These are phyloP conservation scores for Gonocerus acuteangulatus DNA, from an alignment of 2,888 invertebrate genomes.

Conservation along the genomic window DNA sequence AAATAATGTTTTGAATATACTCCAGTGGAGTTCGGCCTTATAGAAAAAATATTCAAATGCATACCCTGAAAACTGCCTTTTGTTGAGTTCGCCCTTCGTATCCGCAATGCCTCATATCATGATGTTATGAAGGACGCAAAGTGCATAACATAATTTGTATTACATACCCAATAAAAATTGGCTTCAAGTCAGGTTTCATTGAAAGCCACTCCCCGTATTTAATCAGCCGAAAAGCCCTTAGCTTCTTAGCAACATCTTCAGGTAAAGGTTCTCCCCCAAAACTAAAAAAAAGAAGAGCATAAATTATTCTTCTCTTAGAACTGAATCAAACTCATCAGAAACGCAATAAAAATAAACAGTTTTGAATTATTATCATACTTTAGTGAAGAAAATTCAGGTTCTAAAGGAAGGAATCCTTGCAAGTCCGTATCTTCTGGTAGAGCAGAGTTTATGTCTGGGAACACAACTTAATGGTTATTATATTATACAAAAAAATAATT, in stretches of 20 bases:
- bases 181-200: slow-evolving; percentile 37
- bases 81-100: no score
- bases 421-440: slow-evolving; percentile 72
- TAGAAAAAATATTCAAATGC: no score
- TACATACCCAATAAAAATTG: slow-evolving; percentile 30
- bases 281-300: slow-evolving; percentile 23
- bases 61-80: no score
- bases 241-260: slow-evolving; percentile 44
- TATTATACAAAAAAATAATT: neutral
- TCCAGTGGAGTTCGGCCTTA: no score
- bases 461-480: slow-evolving; percentile 30
- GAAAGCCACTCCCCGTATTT: slow-evolving; percentile 49
- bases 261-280: slow-evolving; percentile 44
- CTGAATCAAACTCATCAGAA: neutral
- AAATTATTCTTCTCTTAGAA: neutral
- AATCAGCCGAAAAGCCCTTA: slow-evolving; percentile 49
- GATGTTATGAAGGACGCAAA: no score
- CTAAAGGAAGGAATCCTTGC: slow-evolving; percentile 69
- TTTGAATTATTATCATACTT: slow-evolving; percentile 38
- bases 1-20: no score
- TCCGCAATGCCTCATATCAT: no score
- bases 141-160: no score
- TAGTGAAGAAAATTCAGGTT: slow-evolving; percentile 52
- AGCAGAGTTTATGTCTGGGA: slow-evolving; percentile 56
- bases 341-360: neutral